Evolutionary conservation across 2,113 vertebrate species (phyloP), one percentile per base, ranked within the genome.

Genomic region (Polyodon spathula): DNA sequence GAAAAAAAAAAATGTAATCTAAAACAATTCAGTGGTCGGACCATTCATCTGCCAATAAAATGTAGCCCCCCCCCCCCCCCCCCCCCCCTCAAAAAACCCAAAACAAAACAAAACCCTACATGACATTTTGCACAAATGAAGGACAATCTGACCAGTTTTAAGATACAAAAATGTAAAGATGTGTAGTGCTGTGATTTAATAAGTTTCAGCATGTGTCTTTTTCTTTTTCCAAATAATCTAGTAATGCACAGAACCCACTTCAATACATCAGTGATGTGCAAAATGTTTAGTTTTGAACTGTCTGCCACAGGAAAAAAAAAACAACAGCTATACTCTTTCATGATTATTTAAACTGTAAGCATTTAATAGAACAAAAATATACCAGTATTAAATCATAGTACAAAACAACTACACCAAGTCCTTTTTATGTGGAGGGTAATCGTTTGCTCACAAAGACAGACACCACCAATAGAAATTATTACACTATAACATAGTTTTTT

Each of bases 171-270:
- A n/a, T 50, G 42, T 43, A 5, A 50, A 10, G 46, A 50, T 50
- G 46, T 2, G 46, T 50, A 14, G 11, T 50, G n/a, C 11, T 11
- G 46, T 50, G 11, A 10, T 50, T 14, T 50, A 11, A 5, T 4
- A 12, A 50, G 11, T 50, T 50, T 37, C 11, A 15, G 15, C 37
- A 17, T 27, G 46, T 41, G 50, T 54, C 37, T 60, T 37, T 48
- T 6, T n/a, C 14, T 6, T 57, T 57, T 15, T 8, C 4, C 37
- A 9, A n/a, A 56, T 70, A 73, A 75, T 76, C 84, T 65, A 85
- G 84, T 85, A 87, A 76, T 4, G 77, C 86, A 87, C 81, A 76
- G 76, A 78, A 78, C 77, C 82, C 73, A 71, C 76, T 78, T 77
- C 66, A 68, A n/a, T 66, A 78, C 82, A 81, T 67, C 71, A 79